These are phyloP conservation scores for Clusia tigrina DNA, from an alignment of 2,888 invertebrate genomes.

Conservation along the genomic window DNA sequence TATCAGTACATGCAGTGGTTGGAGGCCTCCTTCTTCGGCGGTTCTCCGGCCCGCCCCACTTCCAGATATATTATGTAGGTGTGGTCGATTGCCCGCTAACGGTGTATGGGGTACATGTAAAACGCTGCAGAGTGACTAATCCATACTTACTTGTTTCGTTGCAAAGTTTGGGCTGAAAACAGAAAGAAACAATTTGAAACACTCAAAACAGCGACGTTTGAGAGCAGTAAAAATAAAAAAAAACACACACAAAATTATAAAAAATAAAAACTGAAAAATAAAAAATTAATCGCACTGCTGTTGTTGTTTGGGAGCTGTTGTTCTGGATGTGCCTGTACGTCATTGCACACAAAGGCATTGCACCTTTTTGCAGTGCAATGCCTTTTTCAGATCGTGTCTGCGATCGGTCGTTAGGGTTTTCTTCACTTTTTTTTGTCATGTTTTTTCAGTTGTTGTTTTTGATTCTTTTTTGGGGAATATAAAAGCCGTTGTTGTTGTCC, in stretches of 20 bases:
- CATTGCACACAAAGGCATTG: slow-evolving; percentile 41
- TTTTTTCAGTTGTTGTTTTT: background rate
- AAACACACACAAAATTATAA: too few relatives aligned
- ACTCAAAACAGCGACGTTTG: too few relatives aligned
- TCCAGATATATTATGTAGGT: too few relatives aligned
- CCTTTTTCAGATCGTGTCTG: slow-evolving; percentile 49
- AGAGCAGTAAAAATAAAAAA: background rate
- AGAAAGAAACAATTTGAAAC: too few relatives aligned
- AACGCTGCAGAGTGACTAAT: too few relatives aligned
- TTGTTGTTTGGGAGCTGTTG: slow-evolving; percentile 8
- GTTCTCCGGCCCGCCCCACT: too few relatives aligned
- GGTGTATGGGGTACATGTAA: too few relatives aligned
- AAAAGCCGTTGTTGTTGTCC: slow-evolving; percentile 14
- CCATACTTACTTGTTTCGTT: too few relatives aligned
- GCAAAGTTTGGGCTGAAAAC: too few relatives aligned
- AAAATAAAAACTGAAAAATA: background rate
- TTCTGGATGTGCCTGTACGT: background rate
- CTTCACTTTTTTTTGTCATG: background rate
- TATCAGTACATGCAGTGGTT: too few relatives aligned
- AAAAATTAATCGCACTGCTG: background rate
- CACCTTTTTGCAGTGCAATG: slow-evolving; percentile 50
- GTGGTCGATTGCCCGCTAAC: too few relatives aligned
- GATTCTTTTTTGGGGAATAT: background rate
- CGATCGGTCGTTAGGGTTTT: slow-evolving; percentile 35
- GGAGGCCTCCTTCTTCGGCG: too few relatives aligned